Base-by-base conservation (phyloP, 1,140 invertebrate genomes). In the Drosophila ohnishii region DNA sequence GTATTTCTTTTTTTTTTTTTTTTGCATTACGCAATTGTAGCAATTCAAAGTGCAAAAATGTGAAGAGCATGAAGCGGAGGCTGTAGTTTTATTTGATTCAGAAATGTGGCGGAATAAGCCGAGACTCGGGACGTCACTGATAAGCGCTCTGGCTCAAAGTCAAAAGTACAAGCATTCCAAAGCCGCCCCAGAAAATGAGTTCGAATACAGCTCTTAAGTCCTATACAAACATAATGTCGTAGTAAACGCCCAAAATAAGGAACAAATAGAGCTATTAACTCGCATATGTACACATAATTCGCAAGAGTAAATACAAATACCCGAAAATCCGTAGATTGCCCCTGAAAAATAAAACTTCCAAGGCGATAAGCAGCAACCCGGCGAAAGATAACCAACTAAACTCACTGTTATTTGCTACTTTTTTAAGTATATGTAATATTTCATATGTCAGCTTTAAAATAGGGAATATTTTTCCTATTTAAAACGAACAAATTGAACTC, bases 91-190 rank as follows among this genome's bases (percentile, higher is more conserved):
- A 60, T 42, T 42, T 10, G 22, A 60, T 59, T 22, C 40, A 34
- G 16, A 48, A 19, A 47, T 25, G 51, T n/a, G 35, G n/a, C 56
- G 19, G 40, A 37, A 60, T 40, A 16, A 76, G 59, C 75, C 62
- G 19, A 28, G 66, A 37, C 58, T 78, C 0, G 25, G 48, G 58
- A 87, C 82, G 82, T 86, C 82, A 86, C 84, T 83, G 82, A 86
- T 86, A 86, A 86, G 78, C 40, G 22, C 2, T 42, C 1, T n/a
- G 13, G 51, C 60, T 87, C 35, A 87, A 86, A 83, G 82, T 87
- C 82, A 79, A 83, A 86, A 86, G 82, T 76, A 73, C 82, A 55
- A 37, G 8, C 32, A 35, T 37, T 35, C 5, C 13, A 25, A 25
- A 35, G 8, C 32, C 8, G 39, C 35, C 4, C 16, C 1, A 22